These are phyloP conservation scores for Diprion similis DNA, from an alignment of 1,140 invertebrate species.

Conservation along the genomic window DNA sequence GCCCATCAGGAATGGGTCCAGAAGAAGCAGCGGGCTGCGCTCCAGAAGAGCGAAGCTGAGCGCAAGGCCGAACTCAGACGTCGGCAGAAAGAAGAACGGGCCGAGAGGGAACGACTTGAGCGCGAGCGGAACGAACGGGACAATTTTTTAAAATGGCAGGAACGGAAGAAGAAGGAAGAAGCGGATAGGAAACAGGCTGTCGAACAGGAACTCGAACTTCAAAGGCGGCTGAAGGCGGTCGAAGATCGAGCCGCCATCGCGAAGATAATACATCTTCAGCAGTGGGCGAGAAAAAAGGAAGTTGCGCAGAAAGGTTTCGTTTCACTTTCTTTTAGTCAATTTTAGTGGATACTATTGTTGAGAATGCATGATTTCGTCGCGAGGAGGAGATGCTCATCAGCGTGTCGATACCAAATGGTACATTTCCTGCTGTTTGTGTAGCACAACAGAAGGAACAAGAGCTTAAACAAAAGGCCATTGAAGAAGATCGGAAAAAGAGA, in stretches of 20 bases:
- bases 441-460: conserved; percentile 36
- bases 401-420: not conserved
- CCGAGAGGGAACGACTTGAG: conserved; percentile 35
- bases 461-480: conserved; percentile 29
- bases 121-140: conserved; percentile 33
- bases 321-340: not conserved
- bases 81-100: conserved; percentile 33
- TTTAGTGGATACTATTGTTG: not conserved
- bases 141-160: conserved; percentile 45
- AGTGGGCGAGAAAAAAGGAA: conserved; percentile 49
- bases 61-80: conserved; percentile 25
- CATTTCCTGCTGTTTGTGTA: conserved; percentile 21
- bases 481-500: conserved; percentile 37
- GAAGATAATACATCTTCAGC: conserved; percentile 40
- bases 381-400: not conserved
- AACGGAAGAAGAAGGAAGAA: conserved; percentile 44
- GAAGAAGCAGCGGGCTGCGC: conserved; percentile 36
- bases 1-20: conserved; percentile 47
- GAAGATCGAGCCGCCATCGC: conserved; percentile 37
- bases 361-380: too few relatives aligned
- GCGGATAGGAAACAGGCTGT: conserved; percentile 27
- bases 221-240: conserved; percentile 37
- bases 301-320: conserved; percentile 41
- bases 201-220: conserved; percentile 41
- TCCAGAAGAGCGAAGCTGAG: conserved; percentile 33